These are phyloP conservation scores for Pseudomugil gertrudae DNA, from an alignment of 2,797 vertebrate species.

Conservation along the genomic window DNA sequence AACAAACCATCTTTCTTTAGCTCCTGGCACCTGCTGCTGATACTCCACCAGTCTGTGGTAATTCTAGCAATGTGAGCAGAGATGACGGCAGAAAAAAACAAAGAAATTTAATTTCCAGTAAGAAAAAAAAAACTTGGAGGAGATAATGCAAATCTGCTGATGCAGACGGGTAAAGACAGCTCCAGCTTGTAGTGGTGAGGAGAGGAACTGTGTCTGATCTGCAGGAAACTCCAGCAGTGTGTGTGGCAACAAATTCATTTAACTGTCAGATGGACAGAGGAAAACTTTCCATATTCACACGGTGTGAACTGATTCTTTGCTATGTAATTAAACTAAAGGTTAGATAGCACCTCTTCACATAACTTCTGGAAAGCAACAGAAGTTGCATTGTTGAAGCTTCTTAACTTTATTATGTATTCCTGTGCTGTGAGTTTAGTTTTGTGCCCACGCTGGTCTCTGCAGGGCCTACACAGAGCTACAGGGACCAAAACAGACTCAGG, in stretches of 20 bases:
- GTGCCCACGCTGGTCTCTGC: neutral
- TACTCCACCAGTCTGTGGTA: neutral
- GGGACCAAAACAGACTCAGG: neutral
- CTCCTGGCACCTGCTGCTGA: neutral
- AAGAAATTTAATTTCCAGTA: slow-evolving; percentile 1
- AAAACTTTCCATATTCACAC: neutral
- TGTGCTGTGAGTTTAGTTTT: neutral
- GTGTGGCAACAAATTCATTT: too few species aligned
- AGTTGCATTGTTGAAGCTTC: neutral
- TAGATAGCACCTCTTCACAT: neutral
- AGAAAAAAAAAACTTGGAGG: neutral
- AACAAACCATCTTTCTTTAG: too few species aligned
- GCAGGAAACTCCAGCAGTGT: too few species aligned
- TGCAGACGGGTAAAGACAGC: too few species aligned
- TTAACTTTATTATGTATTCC: neutral
- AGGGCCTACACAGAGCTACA: neutral
- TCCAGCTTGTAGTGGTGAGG: too few species aligned
- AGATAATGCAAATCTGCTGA: slow-evolving; percentile 5
- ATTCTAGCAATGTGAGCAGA: slow-evolving; percentile 9
- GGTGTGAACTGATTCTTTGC: neutral
- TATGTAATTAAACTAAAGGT: neutral
- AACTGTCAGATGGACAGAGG: neutral
- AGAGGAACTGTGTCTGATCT: too few species aligned
- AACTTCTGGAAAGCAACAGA: neutral
- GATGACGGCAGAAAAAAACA: slow-evolving; percentile 11